Evolutionary conservation across 2,888 invertebrate genomes (phyloP).

Genomic region (Tenthredo scrophulariae): DNA sequence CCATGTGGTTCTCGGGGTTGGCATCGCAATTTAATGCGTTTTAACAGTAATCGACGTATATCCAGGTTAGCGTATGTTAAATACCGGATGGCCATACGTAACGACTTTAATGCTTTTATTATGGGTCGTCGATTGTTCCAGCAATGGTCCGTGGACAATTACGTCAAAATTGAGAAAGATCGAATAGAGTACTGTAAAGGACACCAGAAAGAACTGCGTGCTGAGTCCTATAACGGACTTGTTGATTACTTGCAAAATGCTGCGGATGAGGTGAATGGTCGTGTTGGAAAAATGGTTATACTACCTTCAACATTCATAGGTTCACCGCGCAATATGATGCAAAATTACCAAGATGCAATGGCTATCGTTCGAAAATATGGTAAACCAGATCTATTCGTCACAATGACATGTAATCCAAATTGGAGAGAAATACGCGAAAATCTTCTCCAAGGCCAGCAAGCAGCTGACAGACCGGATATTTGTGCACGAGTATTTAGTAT

Average conservation of each 20-base stretch:
- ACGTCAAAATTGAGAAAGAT: not conserved
- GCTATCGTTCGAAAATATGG: constrained; percentile 75
- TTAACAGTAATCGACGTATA: not conserved
- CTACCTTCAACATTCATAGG: not conserved
- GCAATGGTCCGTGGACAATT: not conserved
- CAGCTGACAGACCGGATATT: constrained; percentile 72
- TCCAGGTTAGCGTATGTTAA: not conserved
- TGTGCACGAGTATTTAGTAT: constrained; percentile 70
- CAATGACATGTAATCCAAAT: constrained; percentile 77
- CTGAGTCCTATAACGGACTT: not conserved
- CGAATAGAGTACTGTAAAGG: not conserved
- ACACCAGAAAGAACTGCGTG: not conserved
- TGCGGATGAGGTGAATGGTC: not conserved
- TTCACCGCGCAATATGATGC: constrained; percentile 62
- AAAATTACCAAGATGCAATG: constrained; percentile 77
- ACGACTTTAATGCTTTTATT: not conserved
- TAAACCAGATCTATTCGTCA: constrained; percentile 76
- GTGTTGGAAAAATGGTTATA: not conserved
- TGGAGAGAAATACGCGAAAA: constrained; percentile 74
- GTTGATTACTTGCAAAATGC: not conserved
- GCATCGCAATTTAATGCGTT: not conserved
- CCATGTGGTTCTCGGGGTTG: not conserved
- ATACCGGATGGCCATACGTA: not conserved
- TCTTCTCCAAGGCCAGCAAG: constrained; percentile 63
- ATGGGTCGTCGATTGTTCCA: not conserved